Percentiles rank a stretch among this genome's conserved stretches.
Conservation (phyloP, 2,888 invertebrate species). For the Drosophila crucigera region DNA sequence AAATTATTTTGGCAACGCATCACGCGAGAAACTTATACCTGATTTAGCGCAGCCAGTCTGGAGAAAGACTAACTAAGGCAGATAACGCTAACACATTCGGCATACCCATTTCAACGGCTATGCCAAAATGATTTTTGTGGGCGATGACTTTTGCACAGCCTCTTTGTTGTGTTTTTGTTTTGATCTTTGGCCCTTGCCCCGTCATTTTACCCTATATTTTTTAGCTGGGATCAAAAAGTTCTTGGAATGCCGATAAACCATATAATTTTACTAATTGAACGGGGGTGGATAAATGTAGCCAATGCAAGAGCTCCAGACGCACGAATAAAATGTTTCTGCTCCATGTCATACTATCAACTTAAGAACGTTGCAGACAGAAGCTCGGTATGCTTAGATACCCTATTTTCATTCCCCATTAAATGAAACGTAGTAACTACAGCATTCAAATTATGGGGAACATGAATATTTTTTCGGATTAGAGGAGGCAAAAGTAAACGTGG, state of each 20-base stretch:
- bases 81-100: constrained; percentile 67
- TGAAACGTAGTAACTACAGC: neutral
- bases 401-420: neutral
- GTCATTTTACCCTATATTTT: constrained; percentile 68
- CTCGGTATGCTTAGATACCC: neutral
- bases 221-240: constrained; percentile 68
- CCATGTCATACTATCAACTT: constrained; percentile 19
- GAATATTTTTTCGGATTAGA: neutral
- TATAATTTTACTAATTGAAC: constrained; percentile 84
- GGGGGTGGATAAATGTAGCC: constrained; percentile 80
- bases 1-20: constrained; percentile 85
- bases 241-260: constrained; percentile 78
- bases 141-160: constrained; percentile 81
- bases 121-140: constrained; percentile 79
- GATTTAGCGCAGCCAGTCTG: constrained; percentile 54
- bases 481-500: neutral
- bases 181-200: constrained; percentile 72
- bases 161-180: constrained; percentile 72
- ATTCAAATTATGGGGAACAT: neutral
- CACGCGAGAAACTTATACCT: constrained; percentile 81
- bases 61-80: constrained; percentile 55
- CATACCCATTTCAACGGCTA: constrained; percentile 66
- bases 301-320: constrained; percentile 37
- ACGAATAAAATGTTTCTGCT: constrained; percentile 15
- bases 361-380: constrained; percentile 3